A percentile compares a stretch with the other conserved stretches of the same genome.
Evolutionary conservation across 2,797 vertebrate genomes (phyloP).

Genomic region (Phrynocephalus vlangalii): DNA sequence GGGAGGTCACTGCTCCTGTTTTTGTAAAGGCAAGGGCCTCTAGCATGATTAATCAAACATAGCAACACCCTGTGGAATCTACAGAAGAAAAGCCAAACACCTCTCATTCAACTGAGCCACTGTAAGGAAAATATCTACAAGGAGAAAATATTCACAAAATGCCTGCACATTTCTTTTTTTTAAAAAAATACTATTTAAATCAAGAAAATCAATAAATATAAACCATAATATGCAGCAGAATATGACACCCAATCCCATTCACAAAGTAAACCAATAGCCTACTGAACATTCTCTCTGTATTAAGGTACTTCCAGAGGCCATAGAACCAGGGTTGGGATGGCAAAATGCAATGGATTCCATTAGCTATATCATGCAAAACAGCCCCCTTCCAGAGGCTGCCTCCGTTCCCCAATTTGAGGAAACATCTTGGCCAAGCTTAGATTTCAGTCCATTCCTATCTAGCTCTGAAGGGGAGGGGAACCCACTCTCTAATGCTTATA

Average conservation of each 20-base stretch:
- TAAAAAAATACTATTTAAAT: not conserved
- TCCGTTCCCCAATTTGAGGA: constrained; percentile 48
- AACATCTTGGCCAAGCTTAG: constrained; percentile 28
- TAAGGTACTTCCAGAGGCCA: not conserved
- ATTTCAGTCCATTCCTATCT: constrained; percentile 49
- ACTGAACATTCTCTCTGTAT: not conserved
- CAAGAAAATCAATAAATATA: not conserved
- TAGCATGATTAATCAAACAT: no score
- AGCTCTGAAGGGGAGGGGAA: constrained; percentile 26
- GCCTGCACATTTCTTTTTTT: not conserved
- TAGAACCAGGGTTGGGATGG: not conserved
- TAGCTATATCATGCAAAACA: constrained; percentile 25
- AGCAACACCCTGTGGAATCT: not conserved
- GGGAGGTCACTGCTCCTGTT: no score
- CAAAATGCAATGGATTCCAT: constrained; percentile 14
- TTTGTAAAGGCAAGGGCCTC: no score
- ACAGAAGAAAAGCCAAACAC: not conserved
- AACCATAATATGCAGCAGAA: not conserved
- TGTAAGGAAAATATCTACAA: not conserved
- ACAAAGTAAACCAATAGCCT: not conserved
- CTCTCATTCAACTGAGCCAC: not conserved
- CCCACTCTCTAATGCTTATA: constrained; percentile 51
- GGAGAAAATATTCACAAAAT: not conserved
- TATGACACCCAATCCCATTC: not conserved
- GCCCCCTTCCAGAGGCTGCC: constrained; percentile 25